Evolutionary conservation across 2,797 vertebrate genomes (phyloP).

Genomic region (Coreius guichenoti): DNA sequence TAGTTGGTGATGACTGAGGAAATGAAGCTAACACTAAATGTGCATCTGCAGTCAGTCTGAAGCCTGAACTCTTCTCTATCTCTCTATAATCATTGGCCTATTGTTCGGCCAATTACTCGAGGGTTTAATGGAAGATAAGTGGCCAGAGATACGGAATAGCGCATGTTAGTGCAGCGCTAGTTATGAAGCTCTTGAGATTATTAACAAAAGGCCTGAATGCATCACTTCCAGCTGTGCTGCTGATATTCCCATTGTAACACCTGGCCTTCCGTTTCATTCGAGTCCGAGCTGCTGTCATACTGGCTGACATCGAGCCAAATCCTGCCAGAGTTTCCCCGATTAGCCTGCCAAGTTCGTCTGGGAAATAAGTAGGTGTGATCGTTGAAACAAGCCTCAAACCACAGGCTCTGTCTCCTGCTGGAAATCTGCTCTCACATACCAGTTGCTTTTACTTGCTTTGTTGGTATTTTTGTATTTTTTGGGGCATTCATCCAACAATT

Average conservation of each 20-base stretch:
- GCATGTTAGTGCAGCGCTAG: not conserved
- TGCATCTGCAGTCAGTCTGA: not conserved
- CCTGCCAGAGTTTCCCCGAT: not conserved
- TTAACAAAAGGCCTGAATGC: not conserved
- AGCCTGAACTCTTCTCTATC: not conserved
- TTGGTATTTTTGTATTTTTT: not conserved
- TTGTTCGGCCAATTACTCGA: not conserved
- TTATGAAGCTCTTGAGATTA: not conserved
- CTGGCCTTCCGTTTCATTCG: not conserved
- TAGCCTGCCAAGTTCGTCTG: not conserved
- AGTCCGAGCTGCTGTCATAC: not conserved
- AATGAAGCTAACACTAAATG: not conserved
- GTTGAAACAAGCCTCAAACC: not conserved
- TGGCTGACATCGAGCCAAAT: not conserved
- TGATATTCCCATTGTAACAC: not conserved
- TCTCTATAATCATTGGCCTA: conserved; percentile 6
- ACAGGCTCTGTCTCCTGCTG: not conserved
- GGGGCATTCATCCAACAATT: not conserved
- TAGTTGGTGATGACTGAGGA: not conserved
- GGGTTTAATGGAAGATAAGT: conserved; percentile 31
- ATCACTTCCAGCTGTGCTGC: not conserved
- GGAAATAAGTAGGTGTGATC: not conserved
- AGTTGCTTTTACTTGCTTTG: not conserved
- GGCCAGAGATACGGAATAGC: not conserved
- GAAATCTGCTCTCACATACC: not conserved